Evolutionary conservation across 1,140 invertebrate genomes (phyloP), one percentile per base, ranked within the genome.

Genomic region (Cydia strobilella): DNA sequence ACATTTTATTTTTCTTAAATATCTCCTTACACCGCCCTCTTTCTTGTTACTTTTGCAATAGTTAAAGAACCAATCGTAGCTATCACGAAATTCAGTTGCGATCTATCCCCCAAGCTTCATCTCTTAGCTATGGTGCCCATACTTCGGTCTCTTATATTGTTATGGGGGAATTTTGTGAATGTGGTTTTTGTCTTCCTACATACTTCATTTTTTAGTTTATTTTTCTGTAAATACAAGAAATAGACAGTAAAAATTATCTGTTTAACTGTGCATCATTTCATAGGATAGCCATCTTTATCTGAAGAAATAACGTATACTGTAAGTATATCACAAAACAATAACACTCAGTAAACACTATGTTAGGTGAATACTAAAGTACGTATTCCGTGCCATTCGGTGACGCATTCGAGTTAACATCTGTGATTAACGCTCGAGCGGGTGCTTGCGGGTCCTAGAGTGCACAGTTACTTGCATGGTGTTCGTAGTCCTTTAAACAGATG

Each of bases 251-350:
- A 94, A 94, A 94, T 94, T 94, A 93, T 94, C 93, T 94, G 94
- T 94, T 94, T 94, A 94, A 94, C 93, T 94, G 94, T 94, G 94
- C 94, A 94, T 94, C 94, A 94, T 94, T 94, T 94, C 93, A 94
- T 94, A 94, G 94, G 94, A 94, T 94, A 94, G 94, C 94, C 94
- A 93, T 93, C 91, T 93, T 92, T 93, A 93, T 93, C 91, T 93
- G 92, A 94, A 94, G 93, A 94, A 93, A 92, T 93, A 89, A 92
- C 85, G 84, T 89, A 88, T 92, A 91, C 93, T 94, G 94, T 94
- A 94, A 94, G 94, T 94, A 94, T 94, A 91, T 93, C 92, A 93
- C 91, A 91, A 90, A 92, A 86, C 89, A 90, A 91, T 91, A 91
- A 93, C 89, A 91, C 89, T 88, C 89, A 86, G 83, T 93, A 90